Evolutionary conservation across 2,888 invertebrate genomes (phyloP), one percentile per base, ranked within the genome.

Genomic region (Xestia ashworthii): DNA sequence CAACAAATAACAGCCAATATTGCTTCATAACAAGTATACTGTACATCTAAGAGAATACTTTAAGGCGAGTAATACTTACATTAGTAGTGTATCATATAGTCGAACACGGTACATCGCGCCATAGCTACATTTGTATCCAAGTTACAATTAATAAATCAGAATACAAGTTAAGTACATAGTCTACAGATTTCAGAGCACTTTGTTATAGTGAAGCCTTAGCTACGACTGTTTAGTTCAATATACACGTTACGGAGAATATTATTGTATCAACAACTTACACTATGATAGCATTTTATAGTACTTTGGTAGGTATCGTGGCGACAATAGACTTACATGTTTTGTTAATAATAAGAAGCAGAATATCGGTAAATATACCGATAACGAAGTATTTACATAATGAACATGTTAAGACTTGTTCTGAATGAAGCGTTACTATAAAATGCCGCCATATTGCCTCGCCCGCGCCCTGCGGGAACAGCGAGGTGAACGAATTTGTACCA

Each of bases 131-230:
- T 80, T 83, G 76, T 84, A 85, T 83, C 77, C 85, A 78, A 84
- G 85, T 83, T 84, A 84, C 81, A 90, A 90, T 89, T 87, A 90
- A 92, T 92, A 91, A 90, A 81, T 83, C 91, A 89, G 94, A 94
- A 92, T 95, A 95, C 92, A 94, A 84, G 86, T 95, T 96, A 96
- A 96, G 96, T 96, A 96, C 95, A 94, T 92, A 91, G 87, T 91
- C 93, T 94, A 95, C 92, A 83, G 86, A 80, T 92, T 91, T 91
- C 92, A 93, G 94, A 95, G 95, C 94, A 94, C 93, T 94, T 94
- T 91, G 87, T 88, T 76, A 84, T 86, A 87, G 71, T 78, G 87
- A 88, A 88, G 89, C 88, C 84, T 88, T 88, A 86, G 41, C 82
- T 86, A 87, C 78, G 50, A 82, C 76, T 79, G 80, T 81, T 81